Evolutionary conservation across 2,113 vertebrate genomes (phyloP).

Genomic region (Crotalus helleri): DNA sequence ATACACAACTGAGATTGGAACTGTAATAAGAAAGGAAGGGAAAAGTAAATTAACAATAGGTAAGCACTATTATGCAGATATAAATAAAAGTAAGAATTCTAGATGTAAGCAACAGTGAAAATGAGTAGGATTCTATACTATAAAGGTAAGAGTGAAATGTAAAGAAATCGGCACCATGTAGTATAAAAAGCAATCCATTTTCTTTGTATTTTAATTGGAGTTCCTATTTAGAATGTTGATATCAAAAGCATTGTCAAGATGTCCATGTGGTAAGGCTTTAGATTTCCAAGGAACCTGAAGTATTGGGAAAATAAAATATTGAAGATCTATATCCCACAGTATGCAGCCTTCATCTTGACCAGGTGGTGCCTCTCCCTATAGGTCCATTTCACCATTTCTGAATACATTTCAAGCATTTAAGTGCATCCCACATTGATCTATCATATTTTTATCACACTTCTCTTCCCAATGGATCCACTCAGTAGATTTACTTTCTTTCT

Average conservation of each 20-base stretch:
- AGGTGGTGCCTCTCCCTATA: background rate
- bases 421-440: background rate
- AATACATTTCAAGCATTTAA: background rate
- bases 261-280: background rate
- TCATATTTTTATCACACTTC: background rate
- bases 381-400: background rate
- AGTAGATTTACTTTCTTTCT: background rate
- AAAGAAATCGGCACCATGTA: background rate
- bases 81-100: background rate
- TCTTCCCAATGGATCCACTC: background rate
- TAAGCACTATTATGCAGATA: background rate
- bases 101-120: background rate
- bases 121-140: background rate
- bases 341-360: background rate
- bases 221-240: background rate
- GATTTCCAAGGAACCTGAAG: background rate
- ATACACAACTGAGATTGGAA: background rate
- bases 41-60: background rate
- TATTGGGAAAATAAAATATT: background rate
- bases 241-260: background rate
- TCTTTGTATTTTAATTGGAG: background rate
- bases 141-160: background rate
- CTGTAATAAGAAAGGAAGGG: background rate
- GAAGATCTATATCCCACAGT: background rate
- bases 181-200: background rate